Conservation (phyloP, 2,888 invertebrate genomes). For the Linnaemya vulpina region DNA sequence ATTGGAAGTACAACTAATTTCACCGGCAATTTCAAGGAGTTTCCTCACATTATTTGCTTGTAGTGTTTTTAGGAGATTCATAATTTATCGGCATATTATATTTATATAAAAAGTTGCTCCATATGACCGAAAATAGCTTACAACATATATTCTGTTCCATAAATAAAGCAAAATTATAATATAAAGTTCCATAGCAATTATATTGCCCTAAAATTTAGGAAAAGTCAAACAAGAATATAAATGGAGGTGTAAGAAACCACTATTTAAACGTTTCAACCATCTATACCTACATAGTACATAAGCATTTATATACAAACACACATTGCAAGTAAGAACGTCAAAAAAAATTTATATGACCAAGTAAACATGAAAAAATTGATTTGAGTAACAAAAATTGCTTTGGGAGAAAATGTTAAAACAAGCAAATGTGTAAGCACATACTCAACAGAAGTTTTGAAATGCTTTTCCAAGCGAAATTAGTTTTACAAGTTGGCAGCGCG, state of each 20-base stretch:
- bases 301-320: background rate
- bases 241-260: conserved; percentile 54
- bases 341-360: conserved; percentile 53
- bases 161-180: conserved; percentile 1
- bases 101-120: no score
- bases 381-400: conserved; percentile 19
- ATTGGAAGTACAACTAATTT: background rate
- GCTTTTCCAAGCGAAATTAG: background rate
- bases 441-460: background rate
- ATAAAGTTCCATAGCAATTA: conserved; percentile 52
- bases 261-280: background rate
- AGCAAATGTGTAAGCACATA: background rate
- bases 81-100: no score
- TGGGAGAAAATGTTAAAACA: conserved; percentile 20
- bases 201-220: conserved; percentile 45
- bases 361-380: conserved; percentile 49
- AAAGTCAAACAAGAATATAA: conserved; percentile 59
- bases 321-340: background rate
- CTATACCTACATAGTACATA: background rate
- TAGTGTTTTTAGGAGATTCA: no score
- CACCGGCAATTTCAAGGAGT: no score
- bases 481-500: no score
- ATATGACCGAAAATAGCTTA: no score
- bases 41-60: no score
- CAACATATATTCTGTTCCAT: background rate